A percentile compares a stretch with the other conserved stretches of the same genome.
phyloP scores from a whole-genome alignment of 2,797 vertebrate genomes.

The Galaxias olidus region DNA sequence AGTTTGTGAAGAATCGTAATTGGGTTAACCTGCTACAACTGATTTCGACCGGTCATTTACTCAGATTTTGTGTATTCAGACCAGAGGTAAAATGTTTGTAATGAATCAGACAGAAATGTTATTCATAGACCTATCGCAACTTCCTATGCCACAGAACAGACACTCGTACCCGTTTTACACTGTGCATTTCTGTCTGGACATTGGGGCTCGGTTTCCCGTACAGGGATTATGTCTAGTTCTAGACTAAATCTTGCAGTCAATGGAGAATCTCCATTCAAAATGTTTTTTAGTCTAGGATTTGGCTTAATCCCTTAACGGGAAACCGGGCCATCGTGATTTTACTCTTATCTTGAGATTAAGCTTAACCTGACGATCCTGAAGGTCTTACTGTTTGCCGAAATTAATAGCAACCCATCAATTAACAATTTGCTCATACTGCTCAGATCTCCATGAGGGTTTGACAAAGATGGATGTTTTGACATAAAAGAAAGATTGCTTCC shows the following conservation, averaged over 20 bases:
- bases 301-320: too few species aligned
- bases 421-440: background rate
- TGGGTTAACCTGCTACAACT: background rate
- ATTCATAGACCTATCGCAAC: background rate
- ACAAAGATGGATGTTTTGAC: background rate
- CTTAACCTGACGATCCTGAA: background rate
- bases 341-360: too few species aligned
- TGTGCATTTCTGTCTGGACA: background rate
- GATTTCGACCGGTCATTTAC: background rate
- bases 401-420: background rate
- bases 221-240: too few species aligned
- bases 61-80: background rate
- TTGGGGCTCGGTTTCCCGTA: too few species aligned
- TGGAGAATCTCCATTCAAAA: too few species aligned
- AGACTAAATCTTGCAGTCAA: too few species aligned
- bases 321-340: too few species aligned
- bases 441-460: background rate
- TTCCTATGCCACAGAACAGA: background rate
- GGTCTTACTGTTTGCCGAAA: background rate
- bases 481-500: background rate
- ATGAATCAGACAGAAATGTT: background rate
- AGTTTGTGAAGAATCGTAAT: slow-evolving; percentile 13
- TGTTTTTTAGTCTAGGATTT: too few species aligned
- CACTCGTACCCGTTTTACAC: background rate
- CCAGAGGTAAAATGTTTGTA: background rate